Evolutionary conservation across 2,113 vertebrate genomes (phyloP).

Genomic region (Spilogale gracilis): DNA sequence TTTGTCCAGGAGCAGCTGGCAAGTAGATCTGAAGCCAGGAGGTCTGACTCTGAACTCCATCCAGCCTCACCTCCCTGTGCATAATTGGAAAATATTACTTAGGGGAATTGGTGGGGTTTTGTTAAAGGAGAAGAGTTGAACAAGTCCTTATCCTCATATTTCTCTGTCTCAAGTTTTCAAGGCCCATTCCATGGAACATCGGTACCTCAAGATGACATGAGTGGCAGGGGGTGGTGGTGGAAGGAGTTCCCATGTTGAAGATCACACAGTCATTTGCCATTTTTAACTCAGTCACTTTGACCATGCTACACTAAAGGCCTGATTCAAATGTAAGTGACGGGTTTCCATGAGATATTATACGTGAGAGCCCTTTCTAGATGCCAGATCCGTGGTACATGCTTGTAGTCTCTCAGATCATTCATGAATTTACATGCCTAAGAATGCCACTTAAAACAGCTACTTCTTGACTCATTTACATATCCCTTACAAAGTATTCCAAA

Average conservation of each 20-base stretch:
- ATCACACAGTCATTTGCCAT: neutral
- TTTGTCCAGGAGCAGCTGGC: neutral
- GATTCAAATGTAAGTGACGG: conserved; percentile 10
- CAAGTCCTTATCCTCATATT: neutral
- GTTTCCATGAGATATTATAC: neutral
- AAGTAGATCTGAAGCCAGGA: conserved; percentile 36
- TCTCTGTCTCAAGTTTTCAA: conserved; percentile 7
- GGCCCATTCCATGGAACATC: neutral
- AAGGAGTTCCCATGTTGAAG: neutral
- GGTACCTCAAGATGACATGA: neutral
- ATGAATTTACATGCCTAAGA: conserved; percentile 38
- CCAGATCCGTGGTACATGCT: neutral
- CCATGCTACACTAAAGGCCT: neutral
- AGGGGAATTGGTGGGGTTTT: neutral
- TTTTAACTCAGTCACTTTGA: neutral
- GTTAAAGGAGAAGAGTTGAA: neutral
- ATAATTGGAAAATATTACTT: conserved; percentile 1
- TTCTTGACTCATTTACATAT: conserved; percentile 37
- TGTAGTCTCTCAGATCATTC: neutral
- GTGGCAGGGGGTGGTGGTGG: fast-evolving
- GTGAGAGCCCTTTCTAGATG: neutral
- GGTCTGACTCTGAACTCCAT: neutral
- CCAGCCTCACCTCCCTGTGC: neutral
- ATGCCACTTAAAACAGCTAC: conserved; percentile 46
- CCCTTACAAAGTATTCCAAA: conserved; percentile 58